Evolutionary conservation across 2,113 vertebrate genomes (phyloP), one percentile per base, ranked within the genome.

Genomic region (Prolemur simus): DNA sequence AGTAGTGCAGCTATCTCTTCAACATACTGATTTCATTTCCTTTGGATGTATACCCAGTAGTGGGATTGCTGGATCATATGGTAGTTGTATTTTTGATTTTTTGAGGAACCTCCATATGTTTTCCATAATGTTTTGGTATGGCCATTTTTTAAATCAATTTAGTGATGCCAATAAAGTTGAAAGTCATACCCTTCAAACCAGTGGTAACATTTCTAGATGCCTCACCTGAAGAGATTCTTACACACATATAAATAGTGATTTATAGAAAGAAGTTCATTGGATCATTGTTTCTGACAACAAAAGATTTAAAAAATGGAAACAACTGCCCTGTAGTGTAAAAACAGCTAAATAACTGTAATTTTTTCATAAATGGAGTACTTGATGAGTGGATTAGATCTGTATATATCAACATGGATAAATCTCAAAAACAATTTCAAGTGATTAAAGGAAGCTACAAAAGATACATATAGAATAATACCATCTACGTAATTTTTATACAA

Each of bases 361-460:
- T 96, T 86, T 81, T 96, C 81, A 81, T 66, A 86, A 74, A 18
- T 56, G 32, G 18, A 81, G 66, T 66, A 12, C 7, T 47, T n/a
- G 87, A 58, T 58, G 27, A 58, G 81, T 86, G 74, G 73, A 93
- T 71, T 85, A 85, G 13, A 78, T 73, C 39, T 90, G 39, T 86
- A 81, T 90, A 73, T 58, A 73, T 73, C 64, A 94, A 95, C 45
- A 68, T 69, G 69, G 23, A 64, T 86, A 47, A 81, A 93, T 90
- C 73, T 86, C 64, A 80, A 45, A 90, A 81, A 90, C 45, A 56
- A 86, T 66, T 81, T 74, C 45, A 90, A 81, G 20, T 81, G 74
- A 74, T 49, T 68, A 74, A 66, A 81, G 21, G 18, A 81, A 90
- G 37, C 49, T 80, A 47, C n/a, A 81, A 86, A 96, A 93, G n/a